Evolutionary conservation across 2,888 invertebrate genomes (phyloP).

Genomic region (Lycia hirtaria): DNA sequence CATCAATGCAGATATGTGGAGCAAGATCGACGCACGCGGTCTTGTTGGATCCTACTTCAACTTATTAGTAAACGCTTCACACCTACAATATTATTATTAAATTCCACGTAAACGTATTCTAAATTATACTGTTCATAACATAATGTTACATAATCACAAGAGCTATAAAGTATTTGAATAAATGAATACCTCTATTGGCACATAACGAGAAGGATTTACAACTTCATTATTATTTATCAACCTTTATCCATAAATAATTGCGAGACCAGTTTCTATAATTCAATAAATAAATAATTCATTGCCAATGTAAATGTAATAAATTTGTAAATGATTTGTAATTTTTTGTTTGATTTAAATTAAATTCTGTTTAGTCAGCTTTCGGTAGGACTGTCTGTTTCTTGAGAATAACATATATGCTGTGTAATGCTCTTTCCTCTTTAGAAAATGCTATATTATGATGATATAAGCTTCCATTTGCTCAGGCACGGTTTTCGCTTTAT

Average conservation of each 20-base stretch:
- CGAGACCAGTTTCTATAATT: constrained; percentile 27
- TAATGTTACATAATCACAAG: neutral
- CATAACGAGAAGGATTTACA: constrained; percentile 40
- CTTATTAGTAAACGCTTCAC: too few relatives aligned
- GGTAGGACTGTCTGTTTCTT: too few relatives aligned
- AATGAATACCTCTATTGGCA: constrained; percentile 5
- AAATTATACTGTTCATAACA: neutral
- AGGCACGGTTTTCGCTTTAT: too few relatives aligned
- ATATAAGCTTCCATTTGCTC: too few relatives aligned
- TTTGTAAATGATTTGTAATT: constrained; percentile 18
- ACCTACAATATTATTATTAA: constrained; percentile 1
- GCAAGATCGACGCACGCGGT: too few relatives aligned
- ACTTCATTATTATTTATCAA: constrained; percentile 32
- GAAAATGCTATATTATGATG: too few relatives aligned
- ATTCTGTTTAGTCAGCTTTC: too few relatives aligned
- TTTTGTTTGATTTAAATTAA: too few relatives aligned
- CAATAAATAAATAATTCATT: constrained; percentile 40
- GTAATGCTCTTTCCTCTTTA: too few relatives aligned
- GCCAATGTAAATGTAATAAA: constrained; percentile 40
- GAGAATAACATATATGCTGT: too few relatives aligned
- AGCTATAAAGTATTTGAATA: neutral
- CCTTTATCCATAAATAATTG: constrained; percentile 15
- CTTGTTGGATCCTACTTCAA: too few relatives aligned
- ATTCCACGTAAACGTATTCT: neutral
- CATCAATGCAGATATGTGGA: too few relatives aligned